Conservation (phyloP, 2,888 invertebrate genomes). For the Serripes groenlandicus region DNA sequence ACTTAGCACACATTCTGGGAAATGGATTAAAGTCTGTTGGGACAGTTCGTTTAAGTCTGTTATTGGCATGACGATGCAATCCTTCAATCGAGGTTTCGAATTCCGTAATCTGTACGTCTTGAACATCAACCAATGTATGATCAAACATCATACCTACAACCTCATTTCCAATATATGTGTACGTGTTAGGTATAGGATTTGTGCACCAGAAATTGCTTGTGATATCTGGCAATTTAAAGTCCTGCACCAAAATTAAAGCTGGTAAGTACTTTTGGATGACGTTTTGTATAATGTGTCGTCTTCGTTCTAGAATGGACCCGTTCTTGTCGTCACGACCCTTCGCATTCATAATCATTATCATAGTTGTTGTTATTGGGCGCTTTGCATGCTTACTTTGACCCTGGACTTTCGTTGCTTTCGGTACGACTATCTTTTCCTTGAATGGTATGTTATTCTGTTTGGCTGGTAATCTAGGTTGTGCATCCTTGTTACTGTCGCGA, state of each 20-base stretch:
- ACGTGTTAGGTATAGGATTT: slow-evolving; percentile 43
- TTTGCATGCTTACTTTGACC: background rate
- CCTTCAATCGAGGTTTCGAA: slow-evolving; percentile 31
- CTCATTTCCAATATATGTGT: slow-evolving; percentile 34
- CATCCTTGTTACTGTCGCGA: background rate
- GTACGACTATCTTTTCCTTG: background rate
- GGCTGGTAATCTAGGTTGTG: background rate
- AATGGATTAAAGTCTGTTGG: slow-evolving; percentile 50
- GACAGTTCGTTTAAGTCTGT: slow-evolving; percentile 28
- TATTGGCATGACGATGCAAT: slow-evolving; percentile 45
- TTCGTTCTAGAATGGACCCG: slow-evolving; percentile 29
- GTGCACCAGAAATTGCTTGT: slow-evolving; percentile 39
- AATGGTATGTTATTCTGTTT: background rate
- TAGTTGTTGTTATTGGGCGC: background rate
- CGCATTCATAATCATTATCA: slow-evolving; percentile 51
- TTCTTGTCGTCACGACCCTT: slow-evolving; percentile 30
- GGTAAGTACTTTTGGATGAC: slow-evolving; percentile 36
- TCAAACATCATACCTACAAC: slow-evolving; percentile 52
- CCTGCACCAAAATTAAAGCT: slow-evolving; percentile 48
- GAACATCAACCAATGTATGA: slow-evolving; percentile 9
- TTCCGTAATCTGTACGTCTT: slow-evolving; percentile 28
- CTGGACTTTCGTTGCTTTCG: background rate
- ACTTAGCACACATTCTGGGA: slow-evolving; percentile 40
- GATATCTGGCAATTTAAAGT: slow-evolving; percentile 50
- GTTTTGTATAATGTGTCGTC: slow-evolving; percentile 39